Evolutionary conservation across 2,797 vertebrate species (phyloP), one percentile per base, ranked within the genome.

Genomic region (Peromyscus aztecus): DNA sequence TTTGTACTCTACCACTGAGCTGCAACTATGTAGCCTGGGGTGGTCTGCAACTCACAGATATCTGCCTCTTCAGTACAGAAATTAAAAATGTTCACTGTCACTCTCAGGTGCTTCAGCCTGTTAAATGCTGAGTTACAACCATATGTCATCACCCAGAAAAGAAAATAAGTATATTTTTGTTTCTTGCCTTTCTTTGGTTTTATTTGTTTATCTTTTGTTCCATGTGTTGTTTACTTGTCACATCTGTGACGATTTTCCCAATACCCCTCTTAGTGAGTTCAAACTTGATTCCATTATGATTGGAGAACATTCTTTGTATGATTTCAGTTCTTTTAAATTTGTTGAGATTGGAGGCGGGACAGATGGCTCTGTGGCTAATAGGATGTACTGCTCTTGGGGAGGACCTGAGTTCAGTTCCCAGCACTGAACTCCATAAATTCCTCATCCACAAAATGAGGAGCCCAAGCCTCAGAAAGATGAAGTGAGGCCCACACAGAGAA

Each of bases 231-330:
- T 95, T 92, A 21, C 61, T 76, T 96, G 75, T 77, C 46, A 92
- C 40, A 23, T 90, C 19, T 90, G 77, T 77, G 81, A 67, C 24
- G 59, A 84, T 91, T 94, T 85, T 94, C 43, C 61, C 76, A 7
- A 40, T 89, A n/a, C 24, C 24, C 71, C 55, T 96, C 77, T 92
- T 83, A 49, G 23, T 87, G 67, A 82, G 91, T 91, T 88, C 73
- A 95, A 85, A 29, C 78, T 91, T 86, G 63, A 96, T 73, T 92
- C 78, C 9, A 16, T 89, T 77, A 21, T 75, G 46, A 7, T 73
- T 91, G 31, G 9, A 73, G 8, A 93, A 77, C 27, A 37, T 37
- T 49, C 37, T 77, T 52, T 75, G 52, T 63, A 63, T 49, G 87
- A 34, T 63, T 89, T 77, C 31, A 77, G 12, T 63, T 77, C 40